Base-by-base conservation (phyloP, 2,888 invertebrate species). In the Lepidochrysops patricia region DNA sequence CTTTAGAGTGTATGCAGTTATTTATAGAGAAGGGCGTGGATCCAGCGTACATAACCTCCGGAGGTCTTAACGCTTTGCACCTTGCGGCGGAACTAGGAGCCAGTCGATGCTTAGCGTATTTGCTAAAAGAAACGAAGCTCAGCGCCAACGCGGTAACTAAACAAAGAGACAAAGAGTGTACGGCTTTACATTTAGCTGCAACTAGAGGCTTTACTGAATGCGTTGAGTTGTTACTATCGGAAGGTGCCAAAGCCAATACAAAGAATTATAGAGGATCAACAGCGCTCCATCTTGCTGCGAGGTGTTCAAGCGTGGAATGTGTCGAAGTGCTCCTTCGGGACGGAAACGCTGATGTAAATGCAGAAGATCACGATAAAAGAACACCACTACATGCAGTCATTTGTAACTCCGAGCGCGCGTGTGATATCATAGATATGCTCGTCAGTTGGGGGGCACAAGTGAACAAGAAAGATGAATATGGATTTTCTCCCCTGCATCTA, bases 171-270 rank as follows among this genome's bases (percentile, higher is more conserved):
- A 95, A 94, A 72, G 94, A 94, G 66, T 93, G 94, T 57, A 95
- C 94, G 0, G 93, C 96, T 0, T 75, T 96, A 66, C 97, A 97
- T 86, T 84, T 97, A 67, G 96, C 97, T 0, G 96, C 97, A 1
- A 95, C 97, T 71, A 94, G 95, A 72, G 96, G 97, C 6, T 95
- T 95, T 73, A 91, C 92, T 4, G 95, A 97, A 65, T 96, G 96
- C 71, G 92, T 96, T 0, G 93, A 94, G 67, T 79, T 95, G n/a
- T 76, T 96, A 37, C 74, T 97, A 62, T 90, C 93, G 5, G 93
- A 93, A 70, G 94, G 94, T 0, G 96, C 96, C 0, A 94, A 95
- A 77, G 92, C 94, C 0, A 93, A 94, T 68, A 84, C 92, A 4
- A 92, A 91, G 67, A 96, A 95, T 75, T 93, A 93, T 71, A 92